Conservation (phyloP, 2,113 vertebrate species). For the Oryzias celebensis region DNA sequence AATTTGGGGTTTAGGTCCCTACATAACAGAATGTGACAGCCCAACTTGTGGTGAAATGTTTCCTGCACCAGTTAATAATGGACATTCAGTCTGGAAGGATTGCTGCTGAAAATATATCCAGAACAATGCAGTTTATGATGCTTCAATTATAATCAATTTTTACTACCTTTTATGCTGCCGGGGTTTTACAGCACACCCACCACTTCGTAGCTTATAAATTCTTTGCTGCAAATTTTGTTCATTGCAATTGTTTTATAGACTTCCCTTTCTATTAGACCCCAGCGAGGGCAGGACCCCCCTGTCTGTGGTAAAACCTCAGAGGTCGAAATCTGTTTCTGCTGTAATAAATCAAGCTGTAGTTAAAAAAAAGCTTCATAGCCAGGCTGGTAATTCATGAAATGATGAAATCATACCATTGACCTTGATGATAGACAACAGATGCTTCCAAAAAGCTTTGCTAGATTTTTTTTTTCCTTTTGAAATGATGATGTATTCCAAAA, state of each 20-base stretch:
- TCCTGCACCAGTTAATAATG: too few relatives aligned
- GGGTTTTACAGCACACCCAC: conserved; percentile 11
- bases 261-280: conserved; percentile 17
- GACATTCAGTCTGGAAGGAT: too few relatives aligned
- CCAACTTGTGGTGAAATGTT: too few relatives aligned
- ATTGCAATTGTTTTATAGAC: conserved; percentile 30
- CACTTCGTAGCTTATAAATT: conserved; percentile 26
- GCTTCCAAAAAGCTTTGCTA: too few relatives aligned
- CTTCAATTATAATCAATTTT: background rate
- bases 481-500: conserved; percentile 9
- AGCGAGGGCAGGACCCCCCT: conserved; percentile 17
- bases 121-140: background rate
- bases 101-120: too few relatives aligned
- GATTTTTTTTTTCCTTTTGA: conserved; percentile 9
- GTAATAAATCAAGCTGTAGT: conserved; percentile 19
- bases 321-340: conserved; percentile 20
- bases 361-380: conserved; percentile 16
- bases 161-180: background rate
- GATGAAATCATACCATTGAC: conserved; percentile 23
- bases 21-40: too few relatives aligned
- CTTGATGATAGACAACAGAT: conserved; percentile 1
- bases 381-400: conserved; percentile 22
- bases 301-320: conserved; percentile 43
- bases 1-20: too few relatives aligned
- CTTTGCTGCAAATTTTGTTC: conserved; percentile 12